phyloP scores from a whole-genome alignment of 2,888 invertebrate species.

The Parnassius mnemosyne region DNA sequence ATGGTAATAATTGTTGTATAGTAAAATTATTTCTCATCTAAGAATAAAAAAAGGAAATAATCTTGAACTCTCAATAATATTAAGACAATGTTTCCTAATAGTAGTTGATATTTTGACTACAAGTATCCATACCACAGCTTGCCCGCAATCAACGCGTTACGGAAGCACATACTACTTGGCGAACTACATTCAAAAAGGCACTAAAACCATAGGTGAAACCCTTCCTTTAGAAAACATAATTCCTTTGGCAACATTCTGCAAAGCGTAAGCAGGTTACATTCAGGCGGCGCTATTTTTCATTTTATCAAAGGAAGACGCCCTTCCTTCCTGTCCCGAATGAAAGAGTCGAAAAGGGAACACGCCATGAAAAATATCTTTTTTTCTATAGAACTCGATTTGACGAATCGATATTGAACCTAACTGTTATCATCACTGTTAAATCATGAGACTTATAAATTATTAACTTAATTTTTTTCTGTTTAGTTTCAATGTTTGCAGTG shows the following conservation, averaged over 20 bases:
- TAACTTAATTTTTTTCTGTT: constrained; percentile 2
- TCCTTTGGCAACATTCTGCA: constrained; percentile 42
- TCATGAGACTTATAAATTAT: constrained; percentile 12
- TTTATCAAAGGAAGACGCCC: constrained; percentile 72
- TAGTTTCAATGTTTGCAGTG: too few species aligned
- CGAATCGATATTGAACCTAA: constrained; percentile 39
- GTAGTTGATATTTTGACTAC: too few species aligned
- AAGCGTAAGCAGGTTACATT: constrained; percentile 59
- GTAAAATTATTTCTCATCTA: too few species aligned
- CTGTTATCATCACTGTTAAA: constrained; percentile 18
- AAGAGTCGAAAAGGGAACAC: constrained; percentile 65
- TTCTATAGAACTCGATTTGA: constrained; percentile 49
- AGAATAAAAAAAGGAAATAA: too few species aligned
- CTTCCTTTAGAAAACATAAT: constrained; percentile 45
- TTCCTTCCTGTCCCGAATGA: constrained; percentile 66
- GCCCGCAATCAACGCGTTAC: not conserved
- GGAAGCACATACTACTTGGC: not conserved
- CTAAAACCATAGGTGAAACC: constrained; percentile 27
- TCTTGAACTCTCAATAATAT: too few species aligned
- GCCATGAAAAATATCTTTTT: constrained; percentile 55
- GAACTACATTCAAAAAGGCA: constrained; percentile 5
- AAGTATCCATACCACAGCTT: not conserved
- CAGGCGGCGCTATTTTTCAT: constrained; percentile 70
- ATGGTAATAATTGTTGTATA: too few species aligned
- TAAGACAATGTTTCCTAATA: too few species aligned